Evolutionary conservation across 2,113 vertebrate species (phyloP), one percentile per base, ranked within the genome.

Genomic region (Aleadryas rufinucha): DNA sequence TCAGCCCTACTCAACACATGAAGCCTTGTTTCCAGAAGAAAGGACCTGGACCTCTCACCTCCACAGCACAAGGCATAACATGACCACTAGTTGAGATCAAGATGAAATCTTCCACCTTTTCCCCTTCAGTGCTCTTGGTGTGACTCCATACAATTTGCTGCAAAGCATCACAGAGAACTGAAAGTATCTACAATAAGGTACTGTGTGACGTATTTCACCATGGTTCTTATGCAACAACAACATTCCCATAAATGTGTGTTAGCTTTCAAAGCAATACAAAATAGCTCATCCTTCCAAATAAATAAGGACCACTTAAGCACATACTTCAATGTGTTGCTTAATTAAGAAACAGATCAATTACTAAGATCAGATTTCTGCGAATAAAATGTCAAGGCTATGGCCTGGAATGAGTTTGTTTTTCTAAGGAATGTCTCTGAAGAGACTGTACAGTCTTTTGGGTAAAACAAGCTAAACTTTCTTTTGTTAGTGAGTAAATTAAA

Each of bases 161-260:
- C 10, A 22, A 84, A 14, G 10, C 16, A 41, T 16, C 42, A 35
- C 7, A 33, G 54, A 53, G 50, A 70, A 52, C 21, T 47, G 22
- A 24, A 18, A 52, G 23, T 8, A 16, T 56, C 20, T 53, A 16
- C 12, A 75, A 39, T 20, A 57, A 66, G 26, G 9, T 21, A 9
- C 10, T 21, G 2, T 2, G 12, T 59, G 52, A 82, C 26, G 20
- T 22, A 54, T 45, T 75, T 82, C 45, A 78, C 10, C 0, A 0
- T 6, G 18, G 18, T 33, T 7, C 53, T 66, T 8, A 45, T 12
- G 16, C 11, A 75, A 37, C 13, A 76, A 8, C 4, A 69, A 12
- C 16, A 35, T 59, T 53, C 16, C 6, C 4, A 0, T 59, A 56
- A 82, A 35, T 0, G 1, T 13, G 7, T 33, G 2, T 23, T 61